Evolutionary conservation across 2,113 vertebrate genomes (phyloP).

Genomic region (Microcebus ravelobensis): DNA sequence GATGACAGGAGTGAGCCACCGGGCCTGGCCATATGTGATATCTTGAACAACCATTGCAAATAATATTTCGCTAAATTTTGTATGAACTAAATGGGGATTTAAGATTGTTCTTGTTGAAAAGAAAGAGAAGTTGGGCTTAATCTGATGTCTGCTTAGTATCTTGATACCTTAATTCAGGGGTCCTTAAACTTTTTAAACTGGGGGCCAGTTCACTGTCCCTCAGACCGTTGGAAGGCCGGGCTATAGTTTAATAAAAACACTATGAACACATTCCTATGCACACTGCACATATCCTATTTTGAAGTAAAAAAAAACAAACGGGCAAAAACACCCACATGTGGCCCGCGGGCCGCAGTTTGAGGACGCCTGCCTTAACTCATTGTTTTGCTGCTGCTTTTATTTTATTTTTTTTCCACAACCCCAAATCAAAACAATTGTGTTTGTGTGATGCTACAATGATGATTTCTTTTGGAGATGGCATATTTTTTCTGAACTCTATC

Average conservation of each 20-base stretch:
- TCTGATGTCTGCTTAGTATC: background rate
- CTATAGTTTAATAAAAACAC: too few species aligned
- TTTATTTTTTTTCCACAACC: background rate
- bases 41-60: background rate
- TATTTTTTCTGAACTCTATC: background rate
- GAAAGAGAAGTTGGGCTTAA: background rate
- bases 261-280: too few species aligned
- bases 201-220: too few species aligned
- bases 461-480: background rate
- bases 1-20: too few species aligned
- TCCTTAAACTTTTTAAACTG: too few species aligned
- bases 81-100: background rate
- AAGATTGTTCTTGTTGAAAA: background rate
- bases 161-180: background rate
- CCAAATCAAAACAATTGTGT: background rate
- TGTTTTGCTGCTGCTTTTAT: background rate
- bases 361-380: background rate
- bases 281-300: too few species aligned
- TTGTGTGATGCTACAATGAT: background rate
- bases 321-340: too few species aligned
- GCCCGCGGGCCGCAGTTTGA: too few species aligned
- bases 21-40: background rate
- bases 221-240: too few species aligned
- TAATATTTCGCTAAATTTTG: conserved; percentile 1
- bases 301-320: too few species aligned